Percentiles rank a stretch among this genome's conserved stretches.
Evolutionary conservation across 2,797 vertebrate genomes (phyloP).

Genomic region (Selene dorsalis): DNA sequence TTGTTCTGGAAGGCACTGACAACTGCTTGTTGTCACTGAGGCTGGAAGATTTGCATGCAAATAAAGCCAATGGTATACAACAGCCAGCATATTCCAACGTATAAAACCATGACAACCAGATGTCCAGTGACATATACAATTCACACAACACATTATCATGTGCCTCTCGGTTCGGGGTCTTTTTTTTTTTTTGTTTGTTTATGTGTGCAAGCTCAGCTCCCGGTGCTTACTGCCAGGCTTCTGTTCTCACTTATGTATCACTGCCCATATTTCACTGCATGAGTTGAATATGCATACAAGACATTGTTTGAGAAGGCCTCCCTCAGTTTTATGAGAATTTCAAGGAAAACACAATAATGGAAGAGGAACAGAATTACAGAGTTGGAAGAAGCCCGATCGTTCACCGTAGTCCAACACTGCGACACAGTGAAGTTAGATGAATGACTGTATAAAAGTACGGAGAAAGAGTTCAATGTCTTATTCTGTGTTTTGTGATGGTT

Average conservation of each 20-base stretch:
- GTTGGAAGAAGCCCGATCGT: background rate
- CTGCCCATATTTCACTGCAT: constrained; percentile 50
- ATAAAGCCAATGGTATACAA: constrained; percentile 14
- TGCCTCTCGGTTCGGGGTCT: constrained; percentile 18
- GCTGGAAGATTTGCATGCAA: background rate
- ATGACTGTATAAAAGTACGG: constrained; percentile 11
- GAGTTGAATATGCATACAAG: constrained; percentile 33
- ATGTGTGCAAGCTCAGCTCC: constrained; percentile 47
- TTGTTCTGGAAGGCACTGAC: background rate
- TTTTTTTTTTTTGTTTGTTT: constrained; percentile 4
- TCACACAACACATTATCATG: constrained; percentile 22
- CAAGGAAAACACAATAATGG: background rate
- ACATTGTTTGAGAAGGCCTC: constrained; percentile 49
- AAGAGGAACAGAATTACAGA: background rate
- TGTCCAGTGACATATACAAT: constrained; percentile 15
- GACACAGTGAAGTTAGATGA: background rate
- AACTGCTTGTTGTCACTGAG: background rate
- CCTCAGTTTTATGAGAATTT: constrained; percentile 31
- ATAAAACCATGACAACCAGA: constrained; percentile 45
- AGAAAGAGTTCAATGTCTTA: constrained; percentile 12
- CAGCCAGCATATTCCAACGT: constrained; percentile 14
- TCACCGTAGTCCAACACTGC: background rate
- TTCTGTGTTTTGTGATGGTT: constrained; percentile 41
- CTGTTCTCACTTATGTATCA: constrained; percentile 48
- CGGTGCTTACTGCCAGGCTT: constrained; percentile 40